Base-by-base conservation (phyloP, 2,797 vertebrate genomes). In the Coluber constrictor region DNA sequence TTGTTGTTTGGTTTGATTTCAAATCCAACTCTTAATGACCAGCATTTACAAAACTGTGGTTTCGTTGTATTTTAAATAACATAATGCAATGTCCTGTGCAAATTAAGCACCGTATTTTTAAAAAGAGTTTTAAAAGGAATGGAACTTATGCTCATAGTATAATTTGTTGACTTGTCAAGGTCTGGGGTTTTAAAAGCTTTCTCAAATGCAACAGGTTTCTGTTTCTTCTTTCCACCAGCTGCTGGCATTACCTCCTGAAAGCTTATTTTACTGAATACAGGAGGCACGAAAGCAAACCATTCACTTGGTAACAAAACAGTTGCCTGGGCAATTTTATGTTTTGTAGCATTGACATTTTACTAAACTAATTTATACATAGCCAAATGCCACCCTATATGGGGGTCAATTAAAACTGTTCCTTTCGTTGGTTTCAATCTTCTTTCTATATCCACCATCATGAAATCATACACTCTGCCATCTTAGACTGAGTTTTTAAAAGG, bases 41-140 rank as follows among this genome's bases (percentile, higher is more conserved):
- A 86, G n/a, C 70, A 27, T 60, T 70, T 47, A 89, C 66, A 25
- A 0, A 93, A 51, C 57, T 94, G 43, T 55, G 89, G 90, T 88
- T 51, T 60, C 12, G 8, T 20, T 47, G 86, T n/a, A 2, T 86
- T 92, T 47, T 57, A 55, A 86, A 86, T 66, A 8, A 2, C 92
- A 25, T 5, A 60, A 87, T 47, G 74, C 37, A 83, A 86, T 23
- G 12, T 87, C 9, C 0, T 0, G 12, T 15, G 32, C 0, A 88
- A 25, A 2, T 90, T 88, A 88, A 16, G 25, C 11, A 4, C 7
- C 87, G 2, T 54, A 1, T 10, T 92, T 74, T 32, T 55, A 32
- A 16, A 54, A 89, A 15, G 7, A 7, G 6, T 47, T 5, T 88
- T 92, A 23, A n/a, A 91, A 55, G 60, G 47, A 66, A 92, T 66